phyloP scores from a whole-genome alignment of 2,113 vertebrate genomes.

The Psittacara wagleri region DNA sequence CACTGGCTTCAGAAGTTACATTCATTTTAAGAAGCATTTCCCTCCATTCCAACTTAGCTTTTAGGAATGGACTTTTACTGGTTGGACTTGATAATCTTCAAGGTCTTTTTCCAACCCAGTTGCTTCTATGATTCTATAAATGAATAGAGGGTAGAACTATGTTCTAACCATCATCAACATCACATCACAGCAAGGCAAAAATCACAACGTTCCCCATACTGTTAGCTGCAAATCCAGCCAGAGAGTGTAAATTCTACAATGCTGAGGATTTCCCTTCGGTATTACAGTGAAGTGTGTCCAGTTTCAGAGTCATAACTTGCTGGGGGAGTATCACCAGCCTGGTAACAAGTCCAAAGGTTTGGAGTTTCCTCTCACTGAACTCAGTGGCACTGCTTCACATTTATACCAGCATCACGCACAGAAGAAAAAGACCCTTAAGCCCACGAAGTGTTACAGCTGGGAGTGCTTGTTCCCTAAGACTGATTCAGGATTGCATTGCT shows the following conservation, averaged over 20 bases:
- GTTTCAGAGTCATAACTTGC: fast-evolving
- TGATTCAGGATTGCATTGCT: neutral
- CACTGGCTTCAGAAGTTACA: neutral
- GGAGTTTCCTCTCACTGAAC: neutral
- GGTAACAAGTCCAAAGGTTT: fast-evolving
- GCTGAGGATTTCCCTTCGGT: neutral
- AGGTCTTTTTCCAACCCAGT: neutral
- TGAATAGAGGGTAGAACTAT: neutral
- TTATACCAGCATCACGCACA: neutral
- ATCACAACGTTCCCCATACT: fast-evolving
- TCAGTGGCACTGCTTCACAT: neutral
- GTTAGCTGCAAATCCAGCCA: neutral
- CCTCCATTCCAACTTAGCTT: neutral
- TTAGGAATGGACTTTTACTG: neutral
- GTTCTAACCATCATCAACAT: neutral
- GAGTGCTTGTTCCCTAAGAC: neutral
- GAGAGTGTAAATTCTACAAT: neutral
- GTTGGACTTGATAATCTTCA: neutral
- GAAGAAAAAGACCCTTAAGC: neutral
- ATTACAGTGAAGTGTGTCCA: neutral
- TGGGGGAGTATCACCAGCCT: neutral
- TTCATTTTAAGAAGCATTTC: neutral
- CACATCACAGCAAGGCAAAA: fast-evolving
- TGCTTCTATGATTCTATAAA: neutral
- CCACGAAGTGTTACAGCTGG: neutral